Base-by-base conservation (phyloP, 2,113 vertebrate genomes). In the Onychorhynchus coronatus region DNA sequence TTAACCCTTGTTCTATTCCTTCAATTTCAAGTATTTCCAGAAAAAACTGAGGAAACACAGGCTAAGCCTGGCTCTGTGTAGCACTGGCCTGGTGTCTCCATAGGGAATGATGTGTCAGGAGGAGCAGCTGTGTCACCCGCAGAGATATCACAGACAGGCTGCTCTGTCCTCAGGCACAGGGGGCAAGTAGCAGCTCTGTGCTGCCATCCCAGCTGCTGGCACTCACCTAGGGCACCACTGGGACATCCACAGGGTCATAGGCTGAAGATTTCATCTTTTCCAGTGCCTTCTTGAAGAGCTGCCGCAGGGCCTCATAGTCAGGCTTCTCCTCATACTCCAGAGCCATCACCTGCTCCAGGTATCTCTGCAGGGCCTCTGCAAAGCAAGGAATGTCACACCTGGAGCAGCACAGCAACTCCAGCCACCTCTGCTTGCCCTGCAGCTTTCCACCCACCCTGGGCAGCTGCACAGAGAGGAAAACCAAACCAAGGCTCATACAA, bases 281-380 rank as follows among this genome's bases (percentile, higher is more conserved):
- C 39, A 99, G 96, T 4, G 95, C 84, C 5, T 68, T 83, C n/a
- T 68, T 88, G 44, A 99, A 97, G 27, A 50, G 93, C 5, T 50
- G 95, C 85, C 95, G 98, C 78, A 99, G 97, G 3, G 25, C 59
- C 0, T 74, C 7, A 5, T 99, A 99, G 96, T 98, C 84, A 0
- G 99, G 99, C 94, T 98, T 96, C 96, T 99, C 98, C 2, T 98
- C 95, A 0, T 99, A 99, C 71, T 94, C 78, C 33, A 99, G 98
- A 17, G 84, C 80, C 98, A 97, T 97, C 55, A 98, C 99, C 55
- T 97, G 89, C 53, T 96, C 96, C 97, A 99, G 95, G 97, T 98
- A 99, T 6, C 42, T 75, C 86, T 97, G 78, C 72, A 99, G 93
- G 22, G 97, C 97, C 84, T 90, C 99, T 99, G 85, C 15, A 80